Evolutionary conservation across 2,888 invertebrate species (phyloP), one percentile per base, ranked within the genome.

Genomic region (Stenchaetothrips biformis): DNA sequence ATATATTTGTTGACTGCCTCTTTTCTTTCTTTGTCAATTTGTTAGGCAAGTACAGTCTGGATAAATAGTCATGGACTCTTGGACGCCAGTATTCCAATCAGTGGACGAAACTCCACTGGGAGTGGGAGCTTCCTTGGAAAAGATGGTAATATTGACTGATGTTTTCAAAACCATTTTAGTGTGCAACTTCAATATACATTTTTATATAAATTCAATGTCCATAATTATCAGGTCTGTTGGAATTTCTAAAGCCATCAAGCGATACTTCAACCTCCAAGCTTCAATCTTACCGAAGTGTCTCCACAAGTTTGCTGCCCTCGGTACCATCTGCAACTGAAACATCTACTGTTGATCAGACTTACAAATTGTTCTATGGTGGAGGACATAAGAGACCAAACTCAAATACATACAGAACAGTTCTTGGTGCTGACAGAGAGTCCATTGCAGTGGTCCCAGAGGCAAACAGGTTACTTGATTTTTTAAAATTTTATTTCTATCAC

Each of bases 21-120:
- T 27, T 49, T 27, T 37, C 78, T 81, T 78, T 11, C 78, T 77
- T 78, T 11, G 37, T 4, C 37, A 37, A 37, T 37, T 21, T 11
- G 21, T n/a, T 80, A 87, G 87, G 88, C 88, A 11, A 87, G 88
- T 16, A 88, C 89, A 78, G 87, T 91, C 48, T 91, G 90, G 90
- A 85, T 90, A 74, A 91, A 91, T 84, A 85, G 86, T 78, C 88
- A 89, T 85, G 89, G 89, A 81, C 81, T 88, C 80, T 87, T 89
- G 84, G 87, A 89, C 84, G 87, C 89, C 9, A 87, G 88, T 25
- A 85, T 88, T 53, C 86, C 89, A 18, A 87, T 89, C 83, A 87
- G 88, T 25, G 88, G 89, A 3, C 86, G 87, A 82, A 88, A 88
- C 84, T 86, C 87, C 83, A 89, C 89, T 84, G 90, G 90, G 1